Percentiles rank a stretch among this genome's conserved stretches.
These are phyloP conservation scores for Ctenicera cuprea DNA, from an alignment of 2,888 invertebrate species.

Conservation along the genomic window DNA sequence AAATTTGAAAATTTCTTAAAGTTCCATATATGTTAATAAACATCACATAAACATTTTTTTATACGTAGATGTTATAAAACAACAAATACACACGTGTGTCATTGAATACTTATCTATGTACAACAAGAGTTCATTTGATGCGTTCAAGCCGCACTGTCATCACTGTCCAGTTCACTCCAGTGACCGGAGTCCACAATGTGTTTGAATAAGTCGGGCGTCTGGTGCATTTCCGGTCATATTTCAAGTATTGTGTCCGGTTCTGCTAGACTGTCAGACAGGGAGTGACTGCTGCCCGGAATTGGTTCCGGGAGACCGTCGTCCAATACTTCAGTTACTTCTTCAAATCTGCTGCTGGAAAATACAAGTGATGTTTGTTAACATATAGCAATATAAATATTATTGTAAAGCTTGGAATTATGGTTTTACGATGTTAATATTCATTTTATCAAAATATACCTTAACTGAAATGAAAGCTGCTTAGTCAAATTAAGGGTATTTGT, in stretches of 20 bases:
- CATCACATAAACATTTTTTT: background rate
- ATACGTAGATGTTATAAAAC: conserved; percentile 32
- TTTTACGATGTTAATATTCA: no score
- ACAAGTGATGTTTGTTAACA: background rate
- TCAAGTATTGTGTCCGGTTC: conserved; percentile 69
- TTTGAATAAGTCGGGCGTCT: conserved; percentile 65
- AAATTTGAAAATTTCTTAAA: background rate
- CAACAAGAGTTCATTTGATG: conserved; percentile 24
- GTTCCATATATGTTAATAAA: background rate
- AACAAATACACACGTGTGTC: conserved; percentile 32
- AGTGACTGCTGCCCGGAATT: conserved; percentile 70
- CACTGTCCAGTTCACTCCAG: conserved; percentile 65
- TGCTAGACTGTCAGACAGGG: conserved; percentile 68
- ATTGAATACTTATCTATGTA: conserved; percentile 35
- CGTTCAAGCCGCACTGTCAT: conserved; percentile 53
- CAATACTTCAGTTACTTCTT: conserved; percentile 70
- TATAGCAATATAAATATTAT: no score
- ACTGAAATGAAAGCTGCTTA: no score
- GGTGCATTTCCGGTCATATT: conserved; percentile 70
- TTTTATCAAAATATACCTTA: no score
- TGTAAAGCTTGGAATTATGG: no score
- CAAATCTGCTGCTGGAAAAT: conserved; percentile 68
- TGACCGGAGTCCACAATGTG: conserved; percentile 67
- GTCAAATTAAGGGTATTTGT: no score
- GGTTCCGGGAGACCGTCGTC: conserved; percentile 70